phyloP scores from a whole-genome alignment of 2,888 invertebrate genomes.

The Napeogenes inachia region DNA sequence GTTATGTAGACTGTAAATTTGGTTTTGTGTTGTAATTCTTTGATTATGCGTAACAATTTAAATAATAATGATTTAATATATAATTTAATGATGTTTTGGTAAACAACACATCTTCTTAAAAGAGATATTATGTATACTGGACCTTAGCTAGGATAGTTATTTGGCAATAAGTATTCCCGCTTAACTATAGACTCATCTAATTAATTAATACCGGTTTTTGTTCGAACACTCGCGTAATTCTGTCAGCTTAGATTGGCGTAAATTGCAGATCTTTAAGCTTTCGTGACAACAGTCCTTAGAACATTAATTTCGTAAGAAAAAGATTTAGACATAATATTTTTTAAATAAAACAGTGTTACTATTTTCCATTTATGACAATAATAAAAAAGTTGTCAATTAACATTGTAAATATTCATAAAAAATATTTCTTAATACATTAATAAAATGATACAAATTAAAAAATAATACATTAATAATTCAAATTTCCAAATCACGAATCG shows the following conservation, averaged over 20 bases:
- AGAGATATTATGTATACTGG: not conserved
- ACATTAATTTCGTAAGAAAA: not conserved
- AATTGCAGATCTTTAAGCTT: constrained; percentile 31
- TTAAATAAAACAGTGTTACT: too few relatives aligned
- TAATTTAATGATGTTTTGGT: too few relatives aligned
- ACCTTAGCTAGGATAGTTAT: constrained; percentile 28
- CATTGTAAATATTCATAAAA: not conserved
- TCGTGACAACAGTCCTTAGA: constrained; percentile 11
- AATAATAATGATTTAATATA: too few relatives aligned
- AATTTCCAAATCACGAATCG: constrained; percentile 20
- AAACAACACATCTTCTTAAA: too few relatives aligned
- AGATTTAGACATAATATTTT: not conserved
- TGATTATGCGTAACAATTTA: too few relatives aligned
- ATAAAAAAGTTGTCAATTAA: not conserved
- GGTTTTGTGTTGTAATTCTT: not conserved
- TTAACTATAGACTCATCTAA: constrained; percentile 65
- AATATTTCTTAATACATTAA: not conserved
- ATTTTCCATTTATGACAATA: too few relatives aligned
- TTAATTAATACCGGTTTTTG: constrained; percentile 74
- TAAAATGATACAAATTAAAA: not conserved
- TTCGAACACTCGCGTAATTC: constrained; percentile 59
- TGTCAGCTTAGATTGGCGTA: constrained; percentile 58
- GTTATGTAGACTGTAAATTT: not conserved
- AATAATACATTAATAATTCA: constrained; percentile 12
- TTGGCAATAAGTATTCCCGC: constrained; percentile 49